phyloP scores from a whole-genome alignment of 1,140 invertebrate species.

The Tetragonula clypearis region DNA sequence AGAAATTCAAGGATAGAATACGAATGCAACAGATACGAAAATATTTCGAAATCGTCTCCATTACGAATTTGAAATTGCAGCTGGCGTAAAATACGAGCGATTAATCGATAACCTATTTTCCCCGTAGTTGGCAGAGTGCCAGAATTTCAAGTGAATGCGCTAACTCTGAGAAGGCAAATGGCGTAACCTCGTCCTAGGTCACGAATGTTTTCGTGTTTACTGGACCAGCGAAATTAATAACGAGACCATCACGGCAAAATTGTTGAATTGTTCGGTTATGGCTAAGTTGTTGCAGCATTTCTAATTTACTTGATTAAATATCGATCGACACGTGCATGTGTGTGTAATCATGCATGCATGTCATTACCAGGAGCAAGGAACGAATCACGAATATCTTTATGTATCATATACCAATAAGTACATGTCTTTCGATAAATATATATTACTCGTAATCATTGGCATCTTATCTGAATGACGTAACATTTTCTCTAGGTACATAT shows the following conservation, averaged over 20 bases:
- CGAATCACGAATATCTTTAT: neutral
- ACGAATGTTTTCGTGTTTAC: slow-evolving; percentile 59
- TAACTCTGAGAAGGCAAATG: slow-evolving; percentile 57
- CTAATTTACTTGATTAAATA: neutral
- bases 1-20: no score
- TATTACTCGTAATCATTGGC: neutral
- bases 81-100: slow-evolving; percentile 37
- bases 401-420: no score
- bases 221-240: neutral
- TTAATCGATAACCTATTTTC: slow-evolving; percentile 75
- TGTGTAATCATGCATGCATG: no score
- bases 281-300: neutral
- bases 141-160: slow-evolving; percentile 61
- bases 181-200: slow-evolving; percentile 56
- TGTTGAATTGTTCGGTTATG: neutral
- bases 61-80: neutral
- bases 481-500: neutral
- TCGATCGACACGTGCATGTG: neutral
- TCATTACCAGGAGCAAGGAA: neutral
- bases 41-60: neutral
- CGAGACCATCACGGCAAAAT: neutral
- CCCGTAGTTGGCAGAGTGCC: slow-evolving; percentile 66
- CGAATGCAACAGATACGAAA: neutral
- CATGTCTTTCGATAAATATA: neutral
- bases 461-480: neutral